Percentiles rank a stretch among this genome's conserved stretches.
phyloP scores from a whole-genome alignment of 2,888 invertebrate genomes.

The Zygogramma bicolorata region DNA sequence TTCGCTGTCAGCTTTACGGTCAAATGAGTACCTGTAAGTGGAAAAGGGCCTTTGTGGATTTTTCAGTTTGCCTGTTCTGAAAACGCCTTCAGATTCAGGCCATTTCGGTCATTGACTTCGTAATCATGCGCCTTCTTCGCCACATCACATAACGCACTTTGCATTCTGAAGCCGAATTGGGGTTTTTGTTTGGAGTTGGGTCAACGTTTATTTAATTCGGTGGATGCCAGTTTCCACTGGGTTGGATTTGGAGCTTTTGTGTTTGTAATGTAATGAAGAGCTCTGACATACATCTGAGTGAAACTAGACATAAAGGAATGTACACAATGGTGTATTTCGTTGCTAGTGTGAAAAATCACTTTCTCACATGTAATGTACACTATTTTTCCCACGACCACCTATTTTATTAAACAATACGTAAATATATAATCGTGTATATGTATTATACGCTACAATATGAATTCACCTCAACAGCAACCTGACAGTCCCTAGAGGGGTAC shows the following conservation, averaged over 20 bases:
- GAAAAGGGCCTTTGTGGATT: constrained; percentile 2
- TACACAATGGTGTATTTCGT: too few relatives aligned
- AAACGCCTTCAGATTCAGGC: constrained; percentile 5
- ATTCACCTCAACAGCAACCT: too few relatives aligned
- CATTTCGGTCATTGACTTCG: constrained; percentile 4
- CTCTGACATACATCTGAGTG: too few relatives aligned
- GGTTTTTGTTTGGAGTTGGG: neutral
- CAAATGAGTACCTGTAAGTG: constrained; percentile 1
- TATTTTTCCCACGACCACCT: too few relatives aligned
- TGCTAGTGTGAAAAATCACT: too few relatives aligned
- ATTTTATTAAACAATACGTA: too few relatives aligned
- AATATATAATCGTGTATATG: too few relatives aligned
- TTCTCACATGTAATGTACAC: too few relatives aligned
- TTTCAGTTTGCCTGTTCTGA: neutral
- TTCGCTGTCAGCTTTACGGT: constrained; percentile 8
- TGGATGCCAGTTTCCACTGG: neutral
- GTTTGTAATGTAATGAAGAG: too few relatives aligned
- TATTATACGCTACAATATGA: too few relatives aligned
- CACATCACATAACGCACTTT: neutral
- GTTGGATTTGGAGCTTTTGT: neutral
- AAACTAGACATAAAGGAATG: too few relatives aligned
- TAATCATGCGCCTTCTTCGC: neutral
- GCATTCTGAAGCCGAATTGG: neutral
- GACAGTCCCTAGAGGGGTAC: too few relatives aligned
- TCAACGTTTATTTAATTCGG: neutral